These are phyloP conservation scores for Plutella xylostella DNA, from an alignment of 2,888 invertebrate species.

Conservation along the genomic window DNA sequence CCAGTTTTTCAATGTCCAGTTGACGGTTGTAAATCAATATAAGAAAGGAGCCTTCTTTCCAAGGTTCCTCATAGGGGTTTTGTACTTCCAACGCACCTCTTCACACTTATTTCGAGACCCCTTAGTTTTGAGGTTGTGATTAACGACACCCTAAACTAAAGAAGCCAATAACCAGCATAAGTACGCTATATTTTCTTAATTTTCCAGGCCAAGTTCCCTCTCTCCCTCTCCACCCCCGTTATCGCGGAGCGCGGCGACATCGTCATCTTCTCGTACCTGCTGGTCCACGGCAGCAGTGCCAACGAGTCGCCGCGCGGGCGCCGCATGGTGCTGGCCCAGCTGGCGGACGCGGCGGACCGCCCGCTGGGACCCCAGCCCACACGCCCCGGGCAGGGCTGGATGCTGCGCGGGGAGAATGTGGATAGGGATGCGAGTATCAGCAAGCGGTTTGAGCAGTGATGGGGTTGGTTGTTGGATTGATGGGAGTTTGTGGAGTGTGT, in stretches of 20 bases:
- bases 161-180: too few species aligned
- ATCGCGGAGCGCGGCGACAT: slow-evolving; percentile 64
- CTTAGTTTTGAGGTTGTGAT: too few species aligned
- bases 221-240: slow-evolving; percentile 60
- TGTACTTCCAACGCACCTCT: too few species aligned
- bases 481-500: too few species aligned
- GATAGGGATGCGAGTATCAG: slow-evolving; percentile 36
- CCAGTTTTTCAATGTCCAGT: too few species aligned
- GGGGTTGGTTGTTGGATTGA: too few species aligned
- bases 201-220: slow-evolving; percentile 47
- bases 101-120: too few species aligned
- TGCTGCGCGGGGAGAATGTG: slow-evolving; percentile 61
- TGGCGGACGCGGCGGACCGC: slow-evolving; percentile 65
- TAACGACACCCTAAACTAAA: too few species aligned
- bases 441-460: slow-evolving; percentile 22
- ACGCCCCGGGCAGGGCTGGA: slow-evolving; percentile 63
- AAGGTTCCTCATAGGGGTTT: too few species aligned
- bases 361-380: slow-evolving; percentile 49
- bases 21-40: too few species aligned
- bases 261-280: slow-evolving; percentile 69
- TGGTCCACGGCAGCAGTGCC: slow-evolving; percentile 68
- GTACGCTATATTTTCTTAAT: not conserved
- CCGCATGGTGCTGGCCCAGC: slow-evolving; percentile 67
- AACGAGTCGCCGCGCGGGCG: slow-evolving; percentile 54
- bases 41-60: too few species aligned